phyloP scores from a whole-genome alignment of 2,888 invertebrate genomes.

The Eupeodes luniger region DNA sequence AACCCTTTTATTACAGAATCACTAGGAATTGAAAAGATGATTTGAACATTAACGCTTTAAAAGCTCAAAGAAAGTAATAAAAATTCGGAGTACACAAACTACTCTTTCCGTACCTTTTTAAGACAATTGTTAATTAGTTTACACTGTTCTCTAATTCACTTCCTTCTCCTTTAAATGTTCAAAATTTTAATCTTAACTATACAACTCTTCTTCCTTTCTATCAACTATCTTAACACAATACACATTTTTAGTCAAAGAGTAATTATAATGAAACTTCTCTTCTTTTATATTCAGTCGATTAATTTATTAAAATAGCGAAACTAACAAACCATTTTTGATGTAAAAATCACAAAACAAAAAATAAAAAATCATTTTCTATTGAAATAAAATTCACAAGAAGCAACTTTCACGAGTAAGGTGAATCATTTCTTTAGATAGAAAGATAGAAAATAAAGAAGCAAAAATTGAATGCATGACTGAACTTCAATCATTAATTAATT shows the following conservation, averaged over 20 bases:
- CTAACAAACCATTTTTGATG: conserved; percentile 43
- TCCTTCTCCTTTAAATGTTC: no score
- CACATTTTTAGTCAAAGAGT: neutral
- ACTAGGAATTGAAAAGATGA: no score
- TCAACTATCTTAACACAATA: no score
- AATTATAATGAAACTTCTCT: neutral
- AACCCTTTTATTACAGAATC: no score
- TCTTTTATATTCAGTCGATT: conserved; percentile 1
- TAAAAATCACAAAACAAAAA: conserved; percentile 49
- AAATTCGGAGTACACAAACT: no score
- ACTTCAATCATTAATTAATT: conserved; percentile 75
- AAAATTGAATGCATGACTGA: conserved; percentile 69
- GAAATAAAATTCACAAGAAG: conserved; percentile 18
- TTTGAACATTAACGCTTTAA: no score
- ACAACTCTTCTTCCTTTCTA: neutral
- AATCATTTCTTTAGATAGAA: neutral
- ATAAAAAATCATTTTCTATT: conserved; percentile 28
- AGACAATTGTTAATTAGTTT: no score
- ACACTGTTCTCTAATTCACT: no score
- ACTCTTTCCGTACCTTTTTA: no score
- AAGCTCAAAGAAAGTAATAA: no score
- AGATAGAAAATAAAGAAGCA: neutral
- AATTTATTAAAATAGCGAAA: conserved; percentile 24
- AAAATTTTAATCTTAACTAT: neutral
- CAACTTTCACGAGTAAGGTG: neutral